Evolutionary conservation across 2,113 vertebrate genomes (phyloP), one percentile per base, ranked within the genome.

Genomic region (Pantherophis guttatus): DNA sequence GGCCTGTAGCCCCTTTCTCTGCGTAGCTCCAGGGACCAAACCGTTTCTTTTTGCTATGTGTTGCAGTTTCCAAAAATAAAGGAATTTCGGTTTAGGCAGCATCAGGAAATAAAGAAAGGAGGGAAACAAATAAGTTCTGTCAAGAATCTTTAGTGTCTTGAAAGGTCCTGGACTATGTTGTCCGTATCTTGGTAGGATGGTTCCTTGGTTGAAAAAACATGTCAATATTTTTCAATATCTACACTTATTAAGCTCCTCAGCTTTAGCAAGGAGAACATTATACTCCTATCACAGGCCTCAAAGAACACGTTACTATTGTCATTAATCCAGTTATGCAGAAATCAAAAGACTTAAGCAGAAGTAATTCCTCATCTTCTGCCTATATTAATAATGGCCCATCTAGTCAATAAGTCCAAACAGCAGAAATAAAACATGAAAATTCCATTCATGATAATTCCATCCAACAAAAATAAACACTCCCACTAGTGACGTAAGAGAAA

Each of bases 381-480:
- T 94, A 93, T 93, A 94, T 86, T 52, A 95, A 95, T 26, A 92
- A 48, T 9, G 94, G 24, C 55, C 94, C 17, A 94, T 92, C 24
- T 91, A 91, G 58, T 50, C 70, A 19, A 92, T 91, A 95, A 94
- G 39, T 92, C 93, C 50, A 95, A 13, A 44, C 86, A 90, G 39
- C 85, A 94, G 57, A 93, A 95, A 86, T 90, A n/a, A 93, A 95
- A 65, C 88, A n/a, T 23, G 70, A 81, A 7, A 81, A 70, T 94
- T 97, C 29, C 95, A 95, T 88, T 26, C 90, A 52, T 3, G 23
- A 92, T 91, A 95, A 57, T 44, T 92, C 94, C 39, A 95, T 13
- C 48, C 86, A 90, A 39, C 86, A 94, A 93, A 94, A 75, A 87
- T 48, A 13, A 93, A 95, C 39, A 93, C 24, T 50, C 95, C 90